Base-by-base conservation (phyloP, 2,888 invertebrate species). In the Sabatieria punctata region DNA sequence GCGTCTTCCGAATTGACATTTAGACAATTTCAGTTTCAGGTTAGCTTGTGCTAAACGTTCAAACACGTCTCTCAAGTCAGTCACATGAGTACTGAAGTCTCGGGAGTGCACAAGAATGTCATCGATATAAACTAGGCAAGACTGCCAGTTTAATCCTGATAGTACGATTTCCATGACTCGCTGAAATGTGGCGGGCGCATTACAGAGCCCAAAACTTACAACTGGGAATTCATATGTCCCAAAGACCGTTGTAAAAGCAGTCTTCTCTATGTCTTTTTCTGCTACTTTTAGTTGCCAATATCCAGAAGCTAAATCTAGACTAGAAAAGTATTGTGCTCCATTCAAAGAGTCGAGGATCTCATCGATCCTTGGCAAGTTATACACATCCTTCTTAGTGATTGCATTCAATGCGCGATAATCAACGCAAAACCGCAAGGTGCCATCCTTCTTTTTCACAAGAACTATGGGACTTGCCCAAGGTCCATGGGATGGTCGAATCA, bases 191-290 rank as follows among this genome's bases (percentile, higher is more conserved):
- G 51, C 50, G 2, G 52, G 50, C 1, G 55, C 54, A 43, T 55
- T 54, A 3, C 46, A 41, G 1, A 59, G 41, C 0, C 56, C 56
- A 48, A 60, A 58, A 3, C 54, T 55, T 52, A 59, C 54, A 2
- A 51, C 48, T 18, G 47, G 51, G 35, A 55, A 60, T 44, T 60
- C 49, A 39, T 50, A 59, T 1, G 52, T 46, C 1, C 54, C 52
- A n/a, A 47, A 15, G 2, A 49, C 49, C 1, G 41, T 47, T 0
- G 48, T 41, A 42, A 59, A 58, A 2, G 54, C 54, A 0, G 55
- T 55, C 19, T 57, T 55, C 13, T 47, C 30, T 21, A 45, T 45
- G 40, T 50, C 51, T 2, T 27, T 42, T 21, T 49, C 42, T 3
- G 39, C 38, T 18, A 56, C 44, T 15, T 27, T 21, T 2, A 56